These are phyloP conservation scores for Geodia barretti DNA, from an alignment of 37 sponge, comb jelly and placozoan genomes.

Conservation along the genomic window DNA sequence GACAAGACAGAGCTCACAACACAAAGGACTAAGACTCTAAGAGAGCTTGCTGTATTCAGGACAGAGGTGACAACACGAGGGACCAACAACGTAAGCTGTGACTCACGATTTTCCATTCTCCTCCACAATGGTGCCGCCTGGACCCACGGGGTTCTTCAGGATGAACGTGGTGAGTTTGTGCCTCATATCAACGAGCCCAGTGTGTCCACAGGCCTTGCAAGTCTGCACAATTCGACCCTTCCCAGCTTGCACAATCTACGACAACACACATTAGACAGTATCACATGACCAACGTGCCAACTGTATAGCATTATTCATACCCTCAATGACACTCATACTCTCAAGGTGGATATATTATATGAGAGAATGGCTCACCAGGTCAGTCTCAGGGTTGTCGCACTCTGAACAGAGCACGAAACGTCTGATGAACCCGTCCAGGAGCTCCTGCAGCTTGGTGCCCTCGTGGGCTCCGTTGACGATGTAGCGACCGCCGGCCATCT, in stretches of 20 bases:
- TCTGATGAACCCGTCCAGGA: constrained; percentile 96
- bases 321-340: no score
- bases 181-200: constrained; percentile 64
- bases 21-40: no score
- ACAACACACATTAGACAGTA: background rate
- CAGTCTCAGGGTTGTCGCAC: constrained; percentile 98
- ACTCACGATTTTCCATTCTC: constrained; percentile 71
- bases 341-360: no score
- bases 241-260: constrained; percentile 51
- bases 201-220: constrained; percentile 95
- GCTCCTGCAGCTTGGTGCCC: constrained; percentile 84
- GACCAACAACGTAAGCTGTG: background rate
- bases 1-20: no score
- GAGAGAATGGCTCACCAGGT: constrained; percentile 62
- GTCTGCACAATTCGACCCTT: constrained; percentile 76
- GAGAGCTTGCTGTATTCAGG: background rate
- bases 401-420: constrained; percentile 96
- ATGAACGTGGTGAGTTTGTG: constrained; percentile 93
- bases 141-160: constrained; percentile 86
- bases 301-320: no score
- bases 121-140: constrained; percentile 31
- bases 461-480: constrained; percentile 99
- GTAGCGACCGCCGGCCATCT: constrained; percentile 92
- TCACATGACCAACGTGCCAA: background rate
- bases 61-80: background rate